These are phyloP conservation scores for Enteromius unitaeniatus DNA, from an alignment of 2,797 vertebrate species.

Conservation along the genomic window DNA sequence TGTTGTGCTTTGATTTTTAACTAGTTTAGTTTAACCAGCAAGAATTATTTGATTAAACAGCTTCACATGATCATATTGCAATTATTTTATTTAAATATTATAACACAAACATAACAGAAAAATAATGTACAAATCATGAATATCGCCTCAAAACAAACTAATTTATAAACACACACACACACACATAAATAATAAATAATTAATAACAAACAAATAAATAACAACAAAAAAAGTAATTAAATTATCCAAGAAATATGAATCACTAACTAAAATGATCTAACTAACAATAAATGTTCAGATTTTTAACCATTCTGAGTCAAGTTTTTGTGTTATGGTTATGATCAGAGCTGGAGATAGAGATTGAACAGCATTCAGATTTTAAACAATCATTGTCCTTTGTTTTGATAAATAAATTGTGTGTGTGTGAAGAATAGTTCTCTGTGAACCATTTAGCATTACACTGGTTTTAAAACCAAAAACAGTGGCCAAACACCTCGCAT, in stretches of 20 bases:
- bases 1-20: neutral
- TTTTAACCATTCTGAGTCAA: neutral
- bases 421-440: neutral
- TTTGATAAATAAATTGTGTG: neutral
- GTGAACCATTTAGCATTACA: neutral
- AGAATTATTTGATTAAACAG: neutral
- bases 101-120: too few species aligned
- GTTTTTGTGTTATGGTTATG: neutral
- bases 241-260: accelerated
- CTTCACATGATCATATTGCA: neutral
- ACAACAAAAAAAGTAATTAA: too few species aligned
- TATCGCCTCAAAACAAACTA: too few species aligned
- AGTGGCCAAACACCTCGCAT: neutral
- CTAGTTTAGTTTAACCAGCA: neutral
- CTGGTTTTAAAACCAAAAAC: neutral
- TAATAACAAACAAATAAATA: too few species aligned
- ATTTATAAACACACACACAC: too few species aligned
- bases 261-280: too few species aligned
- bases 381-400: neutral
- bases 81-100: too few species aligned
- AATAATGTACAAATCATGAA: too few species aligned
- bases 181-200: too few species aligned
- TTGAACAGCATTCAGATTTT: neutral
- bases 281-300: neutral
- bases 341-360: neutral